Evolutionary conservation across 2,888 invertebrate species (phyloP).

Genomic region (Catocala fraxini): DNA sequence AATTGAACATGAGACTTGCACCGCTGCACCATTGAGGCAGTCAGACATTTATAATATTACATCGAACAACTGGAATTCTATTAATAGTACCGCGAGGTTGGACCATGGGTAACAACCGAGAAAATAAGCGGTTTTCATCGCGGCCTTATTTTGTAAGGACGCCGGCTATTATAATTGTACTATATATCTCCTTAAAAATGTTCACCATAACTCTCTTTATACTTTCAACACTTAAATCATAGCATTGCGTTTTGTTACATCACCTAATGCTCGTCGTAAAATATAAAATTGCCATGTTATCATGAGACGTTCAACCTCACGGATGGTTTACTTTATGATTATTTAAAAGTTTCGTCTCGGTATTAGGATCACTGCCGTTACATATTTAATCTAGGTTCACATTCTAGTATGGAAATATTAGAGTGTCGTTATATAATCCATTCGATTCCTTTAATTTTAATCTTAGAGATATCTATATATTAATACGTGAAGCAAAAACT

Average conservation of each 20-base stretch:
- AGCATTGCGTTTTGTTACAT: slow-evolving; percentile 28
- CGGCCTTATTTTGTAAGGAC: too few species aligned
- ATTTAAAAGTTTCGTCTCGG: slow-evolving; percentile 38
- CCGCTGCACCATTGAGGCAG: too few species aligned
- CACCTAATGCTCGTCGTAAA: slow-evolving; percentile 35
- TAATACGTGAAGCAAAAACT: too few species aligned
- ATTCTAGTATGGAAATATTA: slow-evolving; percentile 3
- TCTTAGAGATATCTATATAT: too few species aligned
- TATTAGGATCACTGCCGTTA: slow-evolving; percentile 36
- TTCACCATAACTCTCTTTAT: not conserved
- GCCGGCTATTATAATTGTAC: not conserved
- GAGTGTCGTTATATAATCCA: not conserved
- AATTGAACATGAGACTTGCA: too few species aligned
- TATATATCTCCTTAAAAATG: too few species aligned
- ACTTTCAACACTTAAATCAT: slow-evolving; percentile 16
- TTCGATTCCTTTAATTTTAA: too few species aligned
- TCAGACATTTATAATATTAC: too few species aligned
- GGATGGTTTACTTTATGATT: slow-evolving; percentile 45
- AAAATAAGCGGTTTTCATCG: too few species aligned
- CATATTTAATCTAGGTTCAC: slow-evolving; percentile 20
- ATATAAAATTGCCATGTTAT: slow-evolving; percentile 35
- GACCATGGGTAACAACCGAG: too few species aligned
- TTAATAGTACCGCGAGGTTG: too few species aligned
- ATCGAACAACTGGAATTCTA: too few species aligned
- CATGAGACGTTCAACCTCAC: slow-evolving; percentile 30